Evolutionary conservation across 2,888 invertebrate genomes (phyloP), one percentile per base, ranked within the genome.

Genomic region (Fragum whitleyi): DNA sequence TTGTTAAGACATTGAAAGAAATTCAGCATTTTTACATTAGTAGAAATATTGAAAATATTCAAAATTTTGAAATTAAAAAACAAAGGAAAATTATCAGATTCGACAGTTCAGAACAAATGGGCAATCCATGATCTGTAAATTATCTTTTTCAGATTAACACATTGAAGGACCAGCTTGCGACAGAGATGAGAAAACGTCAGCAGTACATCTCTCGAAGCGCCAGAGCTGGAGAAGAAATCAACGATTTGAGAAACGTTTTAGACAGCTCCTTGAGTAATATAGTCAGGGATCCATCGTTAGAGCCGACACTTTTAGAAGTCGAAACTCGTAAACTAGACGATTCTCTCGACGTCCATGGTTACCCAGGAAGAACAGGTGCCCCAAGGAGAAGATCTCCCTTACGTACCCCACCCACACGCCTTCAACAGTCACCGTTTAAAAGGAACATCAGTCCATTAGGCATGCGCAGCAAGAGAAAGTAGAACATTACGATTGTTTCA

Each of bases 121-220:
- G n/a, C n/a, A n/a, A n/a, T n/a, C n/a, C n/a, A n/a, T n/a, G n/a
- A n/a, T n/a, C n/a, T n/a, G n/a, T n/a, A n/a, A n/a, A n/a, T n/a
- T n/a, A n/a, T 29, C 26, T 42, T n/a, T 73, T 84, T 47, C 94
- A 97, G 96, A 96, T 97, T 83, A 95, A 96, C 85, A 95, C 96
- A 91, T 94, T 97, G 85, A 95, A 97, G 84, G 97, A 97, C 87
- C 97, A 97, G 94, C 94, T 97, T 67, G 96, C 96, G 59, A 97
- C 97, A 89, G 98, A 98, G 95, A 96, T 97, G 83, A 97, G 97
- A 83, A 96, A 98, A 2, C 96, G 98, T 1, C 98, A 98, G 93
- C 96, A 97, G 90, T 98, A 97, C 94, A 96, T 98, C 55, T 88
- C 97, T 76, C 96, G 97, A 87, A 97, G 97, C 91, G 96, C 97